These are phyloP conservation scores for Scolanthus callimorphus DNA, from an alignment of 92 coral and sea anemone genomes.

Conservation along the genomic window DNA sequence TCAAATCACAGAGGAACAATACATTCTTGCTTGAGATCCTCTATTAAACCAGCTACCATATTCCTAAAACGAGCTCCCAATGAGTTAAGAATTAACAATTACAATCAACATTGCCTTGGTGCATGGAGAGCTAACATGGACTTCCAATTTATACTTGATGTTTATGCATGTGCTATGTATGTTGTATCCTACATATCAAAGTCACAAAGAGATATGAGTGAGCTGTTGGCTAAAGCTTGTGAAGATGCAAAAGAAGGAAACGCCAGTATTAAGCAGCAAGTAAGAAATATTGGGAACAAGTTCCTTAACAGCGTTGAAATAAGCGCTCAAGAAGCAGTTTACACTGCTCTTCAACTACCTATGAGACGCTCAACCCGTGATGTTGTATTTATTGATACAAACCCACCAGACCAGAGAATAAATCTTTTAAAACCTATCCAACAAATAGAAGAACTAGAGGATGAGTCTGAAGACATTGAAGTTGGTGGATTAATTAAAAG, in stretches of 20 bases:
- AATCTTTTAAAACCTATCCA: constrained; percentile 24
- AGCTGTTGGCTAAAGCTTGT: background rate
- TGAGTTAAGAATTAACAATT: background rate
- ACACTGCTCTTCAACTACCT: constrained; percentile 41
- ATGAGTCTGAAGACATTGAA: constrained; percentile 36
- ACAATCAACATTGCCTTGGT: constrained; percentile 19
- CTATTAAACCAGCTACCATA: background rate
- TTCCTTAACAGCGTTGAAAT: constrained; percentile 38
- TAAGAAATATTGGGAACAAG: constrained; percentile 39
- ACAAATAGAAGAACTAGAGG: constrained; percentile 27
- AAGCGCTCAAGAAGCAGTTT: constrained; percentile 50
- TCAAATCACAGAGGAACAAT: background rate
- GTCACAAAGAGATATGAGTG: background rate
- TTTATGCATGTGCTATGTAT: background rate
- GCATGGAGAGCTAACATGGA: constrained; percentile 59
- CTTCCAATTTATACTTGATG: constrained; percentile 29
- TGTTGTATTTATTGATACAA: constrained; percentile 32
- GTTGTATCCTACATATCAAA: background rate
- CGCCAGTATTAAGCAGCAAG: constrained; percentile 16
- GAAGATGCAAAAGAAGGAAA: background rate
- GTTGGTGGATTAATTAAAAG: constrained; percentile 33
- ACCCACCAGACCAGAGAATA: constrained; percentile 35
- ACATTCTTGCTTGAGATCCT: background rate
- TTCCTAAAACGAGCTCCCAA: background rate
- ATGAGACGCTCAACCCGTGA: constrained; percentile 33